Evolutionary conservation across 2,888 invertebrate genomes (phyloP).

Genomic region (Lasioglossum oenotherae): DNA sequence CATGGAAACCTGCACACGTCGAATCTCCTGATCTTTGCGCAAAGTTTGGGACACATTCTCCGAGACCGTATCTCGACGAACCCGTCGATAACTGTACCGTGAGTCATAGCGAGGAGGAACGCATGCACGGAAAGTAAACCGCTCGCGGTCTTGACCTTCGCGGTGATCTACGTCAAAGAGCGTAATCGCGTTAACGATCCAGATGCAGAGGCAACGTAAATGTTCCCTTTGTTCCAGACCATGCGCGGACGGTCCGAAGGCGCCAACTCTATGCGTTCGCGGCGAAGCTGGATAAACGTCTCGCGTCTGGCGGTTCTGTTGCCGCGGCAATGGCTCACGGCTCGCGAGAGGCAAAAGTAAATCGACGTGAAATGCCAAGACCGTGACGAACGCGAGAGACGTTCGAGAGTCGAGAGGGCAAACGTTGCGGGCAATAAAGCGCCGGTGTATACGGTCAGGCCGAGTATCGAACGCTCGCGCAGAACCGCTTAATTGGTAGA

Average conservation of each 20-base stretch:
- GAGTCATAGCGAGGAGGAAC: slow-evolving; percentile 20
- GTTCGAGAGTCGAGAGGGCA: slow-evolving; percentile 18
- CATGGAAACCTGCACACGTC: slow-evolving; percentile 19
- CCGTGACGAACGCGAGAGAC: slow-evolving; percentile 41
- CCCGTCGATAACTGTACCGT: neutral
- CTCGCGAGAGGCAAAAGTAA: slow-evolving; percentile 31
- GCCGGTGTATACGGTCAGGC: neutral
- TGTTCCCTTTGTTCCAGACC: slow-evolving; percentile 25
- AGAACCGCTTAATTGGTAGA: slow-evolving; percentile 62
- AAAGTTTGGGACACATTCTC: neutral
- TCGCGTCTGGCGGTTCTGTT: neutral
- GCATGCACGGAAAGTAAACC: slow-evolving; percentile 4
- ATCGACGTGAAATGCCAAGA: slow-evolving; percentile 39
- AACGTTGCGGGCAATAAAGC: slow-evolving; percentile 44
- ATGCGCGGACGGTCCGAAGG: neutral
- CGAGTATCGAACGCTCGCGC: slow-evolving; percentile 58
- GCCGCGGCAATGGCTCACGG: neutral
- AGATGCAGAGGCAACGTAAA: slow-evolving; percentile 9
- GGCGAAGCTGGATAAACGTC: slow-evolving; percentile 21
- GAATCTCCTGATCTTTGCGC: neutral
- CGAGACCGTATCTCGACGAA: no score
- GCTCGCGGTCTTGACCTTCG: slow-evolving; percentile 21
- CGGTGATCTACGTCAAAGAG: slow-evolving; percentile 20
- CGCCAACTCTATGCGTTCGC: neutral
- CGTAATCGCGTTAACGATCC: slow-evolving; percentile 17